Evolutionary conservation across 2,113 vertebrate genomes (phyloP).

Genomic region (Tetraodon nigroviridis): DNA sequence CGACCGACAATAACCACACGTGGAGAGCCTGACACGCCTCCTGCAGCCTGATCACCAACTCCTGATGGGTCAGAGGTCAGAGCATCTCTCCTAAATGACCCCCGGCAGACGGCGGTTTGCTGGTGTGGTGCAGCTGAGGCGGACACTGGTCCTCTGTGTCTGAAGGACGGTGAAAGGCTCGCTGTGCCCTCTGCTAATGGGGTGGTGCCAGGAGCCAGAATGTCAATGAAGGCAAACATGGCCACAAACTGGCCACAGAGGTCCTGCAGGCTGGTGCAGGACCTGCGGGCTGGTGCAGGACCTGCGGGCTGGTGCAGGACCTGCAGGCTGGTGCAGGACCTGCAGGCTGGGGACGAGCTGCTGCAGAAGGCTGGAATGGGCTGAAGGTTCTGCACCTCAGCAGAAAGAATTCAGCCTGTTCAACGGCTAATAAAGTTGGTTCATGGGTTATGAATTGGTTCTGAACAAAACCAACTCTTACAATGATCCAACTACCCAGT

Average conservation of each 20-base stretch:
- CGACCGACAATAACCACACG: slow-evolving; percentile 33
- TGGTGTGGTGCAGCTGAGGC: slow-evolving; percentile 35
- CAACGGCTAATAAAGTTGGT: too few species aligned
- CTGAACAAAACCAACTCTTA: too few species aligned
- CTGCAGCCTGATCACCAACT: too few species aligned
- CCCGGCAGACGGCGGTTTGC: slow-evolving; percentile 14
- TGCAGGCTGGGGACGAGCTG: slow-evolving; percentile 10
- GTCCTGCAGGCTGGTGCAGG: slow-evolving; percentile 15
- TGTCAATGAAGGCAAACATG: slow-evolving; percentile 53
- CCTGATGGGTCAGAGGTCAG: slow-evolving; percentile 9
- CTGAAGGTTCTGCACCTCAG: neutral
- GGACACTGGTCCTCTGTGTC: slow-evolving; percentile 64
- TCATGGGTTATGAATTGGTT: too few species aligned
- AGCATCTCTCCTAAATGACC: slow-evolving; percentile 8
- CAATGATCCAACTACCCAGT: too few species aligned
- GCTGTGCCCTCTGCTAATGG: slow-evolving; percentile 46
- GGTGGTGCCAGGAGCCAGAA: slow-evolving; percentile 52
- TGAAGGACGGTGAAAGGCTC: slow-evolving; percentile 27
- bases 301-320: too few species aligned
- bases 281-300: too few species aligned
- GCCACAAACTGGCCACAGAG: slow-evolving; percentile 37
- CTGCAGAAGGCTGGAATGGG: slow-evolving; percentile 7
- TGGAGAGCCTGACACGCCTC: neutral
- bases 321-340: too few species aligned
- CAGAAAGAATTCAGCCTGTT: neutral